Percentiles rank a stretch among this genome's conserved stretches.
phyloP scores from a whole-genome alignment of 2,797 vertebrate genomes.

The Lepidocolaptes lacrymiger region DNA sequence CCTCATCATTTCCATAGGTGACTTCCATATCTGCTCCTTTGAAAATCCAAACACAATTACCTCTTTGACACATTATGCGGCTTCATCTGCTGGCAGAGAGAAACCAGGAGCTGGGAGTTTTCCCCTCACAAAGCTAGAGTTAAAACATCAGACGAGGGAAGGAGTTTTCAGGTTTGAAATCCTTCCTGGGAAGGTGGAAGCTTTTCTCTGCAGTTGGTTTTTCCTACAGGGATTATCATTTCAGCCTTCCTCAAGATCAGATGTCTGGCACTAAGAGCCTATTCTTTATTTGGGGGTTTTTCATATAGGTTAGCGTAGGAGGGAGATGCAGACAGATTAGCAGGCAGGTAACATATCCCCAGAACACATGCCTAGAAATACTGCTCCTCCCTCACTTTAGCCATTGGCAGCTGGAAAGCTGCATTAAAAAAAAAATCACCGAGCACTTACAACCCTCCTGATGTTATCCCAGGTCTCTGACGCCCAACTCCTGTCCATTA shows the following conservation, averaged over 20 bases:
- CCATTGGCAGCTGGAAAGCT: background rate
- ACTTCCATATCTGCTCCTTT: background rate
- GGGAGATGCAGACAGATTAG: slow-evolving; percentile 24
- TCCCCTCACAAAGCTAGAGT: background rate
- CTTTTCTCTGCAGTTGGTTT: background rate
- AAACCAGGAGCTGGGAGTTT: background rate
- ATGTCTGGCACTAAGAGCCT: slow-evolving; percentile 27
- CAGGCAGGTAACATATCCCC: slow-evolving; percentile 44
- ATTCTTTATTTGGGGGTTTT: slow-evolving; percentile 19
- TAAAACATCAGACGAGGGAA: background rate
- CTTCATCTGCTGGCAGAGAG: background rate
- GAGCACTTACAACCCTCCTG: background rate
- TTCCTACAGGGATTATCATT: background rate
- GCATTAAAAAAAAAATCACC: background rate
- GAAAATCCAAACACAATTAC: background rate
- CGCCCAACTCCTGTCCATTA: background rate
- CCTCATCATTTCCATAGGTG: background rate
- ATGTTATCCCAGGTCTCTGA: background rate
- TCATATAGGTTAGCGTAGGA: slow-evolving; percentile 37
- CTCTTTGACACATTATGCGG: background rate
- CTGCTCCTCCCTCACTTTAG: slow-evolving; percentile 31
- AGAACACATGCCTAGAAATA: background rate
- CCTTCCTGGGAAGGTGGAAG: background rate
- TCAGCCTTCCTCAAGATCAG: background rate
- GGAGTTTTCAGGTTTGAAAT: background rate